phyloP scores from a whole-genome alignment of 2,113 vertebrate species.

The Scatophagus argus region DNA sequence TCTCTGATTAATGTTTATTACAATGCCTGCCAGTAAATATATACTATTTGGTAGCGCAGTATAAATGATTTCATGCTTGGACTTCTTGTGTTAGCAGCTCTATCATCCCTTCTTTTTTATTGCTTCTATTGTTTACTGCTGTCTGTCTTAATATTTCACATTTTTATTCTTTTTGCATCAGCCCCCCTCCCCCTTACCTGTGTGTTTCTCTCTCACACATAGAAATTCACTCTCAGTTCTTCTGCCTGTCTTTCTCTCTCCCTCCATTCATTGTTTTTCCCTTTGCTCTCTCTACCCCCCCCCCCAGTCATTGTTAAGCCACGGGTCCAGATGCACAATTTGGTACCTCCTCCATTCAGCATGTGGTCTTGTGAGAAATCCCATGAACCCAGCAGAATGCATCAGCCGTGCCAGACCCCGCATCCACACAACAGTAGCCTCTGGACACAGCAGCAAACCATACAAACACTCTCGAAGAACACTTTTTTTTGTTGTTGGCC shows the following conservation, averaged over 20 bases:
- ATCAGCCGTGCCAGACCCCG: conserved; percentile 54
- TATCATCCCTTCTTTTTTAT: conserved; percentile 36
- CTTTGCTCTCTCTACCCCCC: conserved; percentile 26
- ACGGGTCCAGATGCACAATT: conserved; percentile 46
- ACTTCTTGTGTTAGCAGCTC: conserved; percentile 39
- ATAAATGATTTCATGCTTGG: conserved; percentile 65
- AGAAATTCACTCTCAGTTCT: conserved; percentile 12
- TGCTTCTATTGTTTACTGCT: conserved; percentile 36
- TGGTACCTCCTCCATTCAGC: conserved; percentile 51
- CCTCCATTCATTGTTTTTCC: background rate
- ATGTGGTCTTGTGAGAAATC: conserved; percentile 64
- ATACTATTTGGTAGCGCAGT: conserved; percentile 50
- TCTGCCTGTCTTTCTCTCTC: conserved; percentile 9
- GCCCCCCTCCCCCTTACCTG: conserved; percentile 7
- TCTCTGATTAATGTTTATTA: conserved; percentile 68
- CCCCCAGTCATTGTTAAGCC: conserved; percentile 52
- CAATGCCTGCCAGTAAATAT: conserved; percentile 58
- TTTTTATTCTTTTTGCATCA: conserved; percentile 7
- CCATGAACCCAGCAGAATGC: conserved; percentile 67
- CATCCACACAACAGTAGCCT: conserved; percentile 70
- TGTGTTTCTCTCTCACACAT: conserved; percentile 6
- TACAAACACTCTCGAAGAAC: conserved; percentile 54
- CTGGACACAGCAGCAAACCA: conserved; percentile 57
- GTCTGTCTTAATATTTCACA: conserved; percentile 20
- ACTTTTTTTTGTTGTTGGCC: conserved; percentile 69